Percentiles rank a stretch among this genome's conserved stretches.
phyloP scores from a whole-genome alignment of 2,797 vertebrate genomes.

The Xenops minutus region DNA sequence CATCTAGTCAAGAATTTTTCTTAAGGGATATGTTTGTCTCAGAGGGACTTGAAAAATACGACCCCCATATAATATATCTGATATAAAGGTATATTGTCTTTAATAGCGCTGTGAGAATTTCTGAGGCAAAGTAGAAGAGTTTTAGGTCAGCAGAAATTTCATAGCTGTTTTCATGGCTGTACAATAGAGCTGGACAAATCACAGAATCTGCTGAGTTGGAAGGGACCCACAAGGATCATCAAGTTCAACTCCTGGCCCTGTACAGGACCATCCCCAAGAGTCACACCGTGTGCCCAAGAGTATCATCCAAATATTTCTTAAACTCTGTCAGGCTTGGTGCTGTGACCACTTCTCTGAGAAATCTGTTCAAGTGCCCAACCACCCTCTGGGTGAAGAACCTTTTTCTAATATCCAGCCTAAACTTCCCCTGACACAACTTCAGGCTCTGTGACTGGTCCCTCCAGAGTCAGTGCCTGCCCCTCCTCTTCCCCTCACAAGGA shows the following conservation, averaged over 20 bases:
- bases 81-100: not conserved
- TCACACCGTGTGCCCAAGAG: not conserved
- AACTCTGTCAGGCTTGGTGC: not conserved
- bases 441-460: not conserved
- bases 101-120: not conserved
- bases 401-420: not conserved
- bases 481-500: not conserved
- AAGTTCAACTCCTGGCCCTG: not conserved
- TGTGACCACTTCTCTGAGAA: not conserved
- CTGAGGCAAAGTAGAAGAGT: not conserved
- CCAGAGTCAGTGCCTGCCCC: not conserved
- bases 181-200: not conserved
- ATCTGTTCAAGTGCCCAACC: not conserved
- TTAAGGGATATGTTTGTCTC: not conserved
- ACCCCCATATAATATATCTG: not conserved
- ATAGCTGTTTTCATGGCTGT: not conserved
- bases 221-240: not conserved
- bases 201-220: not conserved
- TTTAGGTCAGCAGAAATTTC: not conserved
- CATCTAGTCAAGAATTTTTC: not conserved
- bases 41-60: not conserved
- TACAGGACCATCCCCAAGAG: not conserved
- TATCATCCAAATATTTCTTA: not conserved
- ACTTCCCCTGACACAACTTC: not conserved
- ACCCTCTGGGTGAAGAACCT: not conserved